Percentiles rank a stretch among this genome's conserved stretches.
These are phyloP conservation scores for Lemur catta DNA, from an alignment of 2,797 vertebrate genomes.

Conservation along the genomic window DNA sequence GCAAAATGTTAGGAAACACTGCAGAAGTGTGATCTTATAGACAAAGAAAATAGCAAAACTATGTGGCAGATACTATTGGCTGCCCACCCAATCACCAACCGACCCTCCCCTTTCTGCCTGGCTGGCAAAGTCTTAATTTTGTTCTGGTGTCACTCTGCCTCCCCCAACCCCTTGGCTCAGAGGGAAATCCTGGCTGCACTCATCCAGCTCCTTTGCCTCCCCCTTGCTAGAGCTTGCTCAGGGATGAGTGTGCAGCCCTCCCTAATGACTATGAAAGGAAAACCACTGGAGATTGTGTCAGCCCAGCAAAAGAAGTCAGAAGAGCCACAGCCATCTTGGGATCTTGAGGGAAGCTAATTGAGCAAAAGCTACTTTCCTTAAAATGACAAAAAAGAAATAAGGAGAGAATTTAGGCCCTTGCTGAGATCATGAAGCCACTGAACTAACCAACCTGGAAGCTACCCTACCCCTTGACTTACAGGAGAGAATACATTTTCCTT, in stretches of 20 bases:
- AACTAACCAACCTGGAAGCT: slow-evolving; percentile 15
- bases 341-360: not conserved
- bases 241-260: not conserved
- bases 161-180: not conserved
- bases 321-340: not conserved
- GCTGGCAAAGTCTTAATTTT: not conserved
- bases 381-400: not conserved
- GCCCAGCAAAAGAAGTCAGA: not conserved
- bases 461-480: not conserved
- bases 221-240: not conserved
- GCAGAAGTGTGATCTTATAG: not conserved
- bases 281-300: not conserved
- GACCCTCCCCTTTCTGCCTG: not conserved
- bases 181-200: slow-evolving; percentile 12
- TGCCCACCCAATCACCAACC: not conserved
- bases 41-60: slow-evolving; percentile 12
- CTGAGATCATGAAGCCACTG: not conserved
- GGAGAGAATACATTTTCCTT: not conserved
- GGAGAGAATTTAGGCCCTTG: not conserved
- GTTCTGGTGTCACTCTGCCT: not conserved
- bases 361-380: not conserved
- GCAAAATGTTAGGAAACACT: not conserved
- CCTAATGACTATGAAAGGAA: slow-evolving; percentile 9
- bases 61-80: not conserved
- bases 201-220: not conserved